Base-by-base conservation (phyloP, 1,140 invertebrate species). In the Augochlora pura region DNA sequence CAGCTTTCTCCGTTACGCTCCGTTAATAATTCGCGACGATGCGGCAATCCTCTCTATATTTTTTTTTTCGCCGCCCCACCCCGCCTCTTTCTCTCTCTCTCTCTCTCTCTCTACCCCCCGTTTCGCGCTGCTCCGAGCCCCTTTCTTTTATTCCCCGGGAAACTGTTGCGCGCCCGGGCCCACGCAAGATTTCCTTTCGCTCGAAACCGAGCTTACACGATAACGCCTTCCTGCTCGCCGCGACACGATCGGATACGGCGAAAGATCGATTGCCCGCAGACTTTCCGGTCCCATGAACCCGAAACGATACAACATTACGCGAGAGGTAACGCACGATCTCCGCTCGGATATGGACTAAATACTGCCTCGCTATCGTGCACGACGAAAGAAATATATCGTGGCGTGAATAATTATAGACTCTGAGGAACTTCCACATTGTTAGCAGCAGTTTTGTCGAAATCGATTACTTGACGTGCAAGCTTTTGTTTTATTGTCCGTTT, bases 1-100 rank as follows among this genome's bases (percentile, higher is more conserved):
- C 71, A 73, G 84, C 91, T 92, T 92, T 92, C 91, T 91, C 91
- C 87, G 90, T 89, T 89, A 91, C 90, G 91, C 90, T 92, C 89
- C 91, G 91, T 91, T 92, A 91, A 91, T 88, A 87, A 89, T 89
- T 86, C 74, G 52, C 83, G 82, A 81, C 86, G 86, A 87, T 86
- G 84, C 67, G 76, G 82, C 84, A 79, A 86, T 86, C 82, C 62
- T 83, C 52, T 79, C 71, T 42, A 73, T 62, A 9, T 57, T 57
- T 57, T 59, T 65, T 69, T n/a, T n/a, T n/a, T n/a, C n/a, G n/a
- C n/a, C n/a, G n/a, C n/a, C n/a, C n/a, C n/a, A n/a, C n/a, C n/a
- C n/a, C n/a, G n/a, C n/a, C n/a, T n/a, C n/a, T n/a, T n/a, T n/a
- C n/a, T n/a, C n/a, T n/a, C n/a, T 80, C 70, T 32, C 32, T 32